Conservation (phyloP, 2,888 invertebrate genomes). For the Julus scanicus region DNA sequence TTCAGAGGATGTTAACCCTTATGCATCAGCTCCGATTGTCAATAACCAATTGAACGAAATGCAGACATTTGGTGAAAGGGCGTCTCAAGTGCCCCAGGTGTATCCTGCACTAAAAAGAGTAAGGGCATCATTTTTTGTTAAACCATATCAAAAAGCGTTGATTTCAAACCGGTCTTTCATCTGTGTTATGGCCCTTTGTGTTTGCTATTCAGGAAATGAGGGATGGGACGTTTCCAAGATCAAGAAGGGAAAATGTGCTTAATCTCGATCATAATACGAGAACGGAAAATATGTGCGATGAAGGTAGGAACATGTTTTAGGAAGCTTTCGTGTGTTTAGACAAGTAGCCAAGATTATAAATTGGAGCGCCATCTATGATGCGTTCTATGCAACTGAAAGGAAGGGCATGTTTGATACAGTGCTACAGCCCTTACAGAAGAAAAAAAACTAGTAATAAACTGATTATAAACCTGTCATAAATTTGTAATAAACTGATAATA, state of each 20-base stretch:
- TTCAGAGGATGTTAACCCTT: conserved; percentile 57
- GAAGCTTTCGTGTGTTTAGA: no score
- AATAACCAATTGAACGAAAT: conserved; percentile 57
- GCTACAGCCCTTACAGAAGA: no score
- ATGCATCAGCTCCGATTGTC: conserved; percentile 57
- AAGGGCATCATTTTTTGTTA: neutral
- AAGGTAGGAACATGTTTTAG: neutral
- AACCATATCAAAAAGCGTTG: no score
- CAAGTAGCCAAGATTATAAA: no score
- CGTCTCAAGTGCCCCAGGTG: conserved; percentile 49
- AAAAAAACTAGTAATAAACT: no score
- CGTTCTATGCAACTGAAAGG: no score
- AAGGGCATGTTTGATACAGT: no score
- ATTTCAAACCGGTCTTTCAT: no score
- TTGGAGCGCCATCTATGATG: no score
- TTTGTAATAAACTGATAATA: no score
- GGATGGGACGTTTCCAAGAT: conserved; percentile 55
- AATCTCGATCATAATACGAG: conserved; percentile 50
- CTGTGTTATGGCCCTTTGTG: neutral
- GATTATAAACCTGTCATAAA: no score
- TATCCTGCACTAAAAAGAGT: conserved; percentile 57
- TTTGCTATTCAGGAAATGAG: conserved; percentile 24
- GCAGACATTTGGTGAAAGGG: conserved; percentile 57
- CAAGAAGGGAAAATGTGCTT: conserved; percentile 55
- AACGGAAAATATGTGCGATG: conserved; percentile 39